phyloP scores from a whole-genome alignment of 35 echinoderm and acorn worm species.

The Lytechinus pictus region DNA sequence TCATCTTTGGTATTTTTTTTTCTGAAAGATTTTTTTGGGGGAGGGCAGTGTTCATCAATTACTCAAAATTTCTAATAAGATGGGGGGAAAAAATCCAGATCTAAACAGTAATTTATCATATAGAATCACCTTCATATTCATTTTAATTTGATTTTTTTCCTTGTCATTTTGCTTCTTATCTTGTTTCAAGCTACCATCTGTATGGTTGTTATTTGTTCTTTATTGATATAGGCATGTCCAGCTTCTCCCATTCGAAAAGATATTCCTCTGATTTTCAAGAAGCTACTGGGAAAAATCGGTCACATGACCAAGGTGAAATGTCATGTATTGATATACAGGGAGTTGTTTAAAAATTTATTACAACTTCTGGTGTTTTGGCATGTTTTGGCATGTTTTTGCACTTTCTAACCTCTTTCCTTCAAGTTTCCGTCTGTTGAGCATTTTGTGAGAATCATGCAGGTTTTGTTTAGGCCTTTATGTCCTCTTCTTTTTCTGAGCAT shows the following conservation, averaged over 20 bases:
- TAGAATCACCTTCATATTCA: neutral
- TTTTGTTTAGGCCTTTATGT: neutral
- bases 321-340: neutral
- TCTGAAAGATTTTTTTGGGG: neutral
- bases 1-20: neutral
- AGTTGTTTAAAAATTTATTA: neutral
- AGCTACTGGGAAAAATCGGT: neutral
- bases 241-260: neutral
- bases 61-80: too few relatives aligned
- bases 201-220: neutral
- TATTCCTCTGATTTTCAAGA: constrained; percentile 4
- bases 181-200: neutral
- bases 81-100: too few relatives aligned
- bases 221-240: neutral
- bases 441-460: neutral
- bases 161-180: neutral
- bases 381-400: neutral
- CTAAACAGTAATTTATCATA: too few relatives aligned
- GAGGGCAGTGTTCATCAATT: too few relatives aligned
- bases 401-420: neutral
- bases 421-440: neutral
- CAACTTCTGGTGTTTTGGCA: neutral
- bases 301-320: neutral
- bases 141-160: neutral
- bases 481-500: neutral